These are phyloP conservation scores for Trachelus tabidus DNA, from an alignment of 2,888 invertebrate species.

Conservation along the genomic window DNA sequence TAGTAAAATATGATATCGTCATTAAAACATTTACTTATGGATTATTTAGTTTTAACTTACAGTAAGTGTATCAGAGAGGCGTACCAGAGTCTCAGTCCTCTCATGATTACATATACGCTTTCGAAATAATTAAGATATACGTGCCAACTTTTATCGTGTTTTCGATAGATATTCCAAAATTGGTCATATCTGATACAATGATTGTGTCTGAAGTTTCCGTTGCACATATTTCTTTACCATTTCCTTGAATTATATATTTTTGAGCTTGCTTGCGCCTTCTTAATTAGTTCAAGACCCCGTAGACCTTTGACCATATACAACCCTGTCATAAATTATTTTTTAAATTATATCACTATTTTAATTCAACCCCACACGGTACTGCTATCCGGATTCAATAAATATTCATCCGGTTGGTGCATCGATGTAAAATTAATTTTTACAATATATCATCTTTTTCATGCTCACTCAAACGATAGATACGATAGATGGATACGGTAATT, in stretches of 20 bases:
- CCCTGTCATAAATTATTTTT: neutral
- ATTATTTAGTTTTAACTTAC: neutral
- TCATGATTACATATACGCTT: neutral
- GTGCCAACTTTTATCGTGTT: neutral
- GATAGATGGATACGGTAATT: neutral
- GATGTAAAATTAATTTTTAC: neutral
- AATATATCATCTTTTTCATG: neutral
- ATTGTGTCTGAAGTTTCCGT: neutral
- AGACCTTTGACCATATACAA: too few relatives aligned
- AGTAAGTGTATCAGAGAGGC: neutral
- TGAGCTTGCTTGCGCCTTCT: neutral
- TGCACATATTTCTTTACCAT: neutral
- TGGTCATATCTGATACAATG: neutral
- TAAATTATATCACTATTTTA: neutral
- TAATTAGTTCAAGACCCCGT: neutral
- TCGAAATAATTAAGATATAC: neutral
- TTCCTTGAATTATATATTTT: neutral
- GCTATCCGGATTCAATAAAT: neutral
- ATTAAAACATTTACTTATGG: slow-evolving; percentile 6
- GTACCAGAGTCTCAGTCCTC: neutral
- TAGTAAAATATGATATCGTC: slow-evolving; percentile 28
- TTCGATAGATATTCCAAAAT: neutral
- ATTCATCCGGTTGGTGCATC: neutral
- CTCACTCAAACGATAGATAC: neutral
- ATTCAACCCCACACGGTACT: neutral